Evolutionary conservation across 2,797 vertebrate species (phyloP).

Genomic region (Chelidonichthys spinosus): DNA sequence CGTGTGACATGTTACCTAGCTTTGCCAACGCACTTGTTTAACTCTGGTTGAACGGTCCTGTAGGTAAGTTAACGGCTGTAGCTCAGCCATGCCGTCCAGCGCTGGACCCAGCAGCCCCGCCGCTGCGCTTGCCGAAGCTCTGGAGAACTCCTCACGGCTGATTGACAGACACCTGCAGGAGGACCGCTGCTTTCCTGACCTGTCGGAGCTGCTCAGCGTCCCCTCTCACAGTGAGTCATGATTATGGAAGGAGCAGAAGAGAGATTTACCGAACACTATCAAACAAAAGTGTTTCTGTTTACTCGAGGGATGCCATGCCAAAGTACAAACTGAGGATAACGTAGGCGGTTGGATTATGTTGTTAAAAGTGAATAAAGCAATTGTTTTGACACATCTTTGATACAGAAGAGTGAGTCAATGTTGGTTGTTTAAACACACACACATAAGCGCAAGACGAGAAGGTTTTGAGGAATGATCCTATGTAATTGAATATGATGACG

Average conservation of each 20-base stretch:
- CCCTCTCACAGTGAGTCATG: constrained; percentile 88
- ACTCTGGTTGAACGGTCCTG: not conserved
- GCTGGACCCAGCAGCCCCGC: constrained; percentile 81
- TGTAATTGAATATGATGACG: not conserved
- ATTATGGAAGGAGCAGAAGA: not conserved
- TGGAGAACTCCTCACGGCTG: constrained; percentile 90
- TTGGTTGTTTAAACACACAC: not conserved
- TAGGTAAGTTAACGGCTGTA: constrained; percentile 42
- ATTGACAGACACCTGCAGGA: constrained; percentile 93
- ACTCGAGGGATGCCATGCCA: not conserved
- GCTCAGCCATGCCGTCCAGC: constrained; percentile 86
- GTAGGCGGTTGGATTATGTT: not conserved
- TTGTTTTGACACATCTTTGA: not conserved
- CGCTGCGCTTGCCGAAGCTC: constrained; percentile 86
- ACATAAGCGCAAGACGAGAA: not conserved
- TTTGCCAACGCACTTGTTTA: not conserved
- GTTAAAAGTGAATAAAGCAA: too few relatives aligned
- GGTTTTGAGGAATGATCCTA: not conserved
- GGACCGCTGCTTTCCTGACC: constrained; percentile 93
- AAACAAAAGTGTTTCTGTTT: not conserved
- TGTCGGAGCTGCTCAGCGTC: constrained; percentile 92
- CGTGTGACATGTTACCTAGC: rapidly evolving
- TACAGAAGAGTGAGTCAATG: not conserved
- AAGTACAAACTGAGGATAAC: not conserved
- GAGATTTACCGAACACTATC: not conserved